A percentile compares a stretch with the other conserved stretches of the same genome.
Evolutionary conservation across 2,113 vertebrate genomes (phyloP).

Genomic region (Neopipo cinnamomea): DNA sequence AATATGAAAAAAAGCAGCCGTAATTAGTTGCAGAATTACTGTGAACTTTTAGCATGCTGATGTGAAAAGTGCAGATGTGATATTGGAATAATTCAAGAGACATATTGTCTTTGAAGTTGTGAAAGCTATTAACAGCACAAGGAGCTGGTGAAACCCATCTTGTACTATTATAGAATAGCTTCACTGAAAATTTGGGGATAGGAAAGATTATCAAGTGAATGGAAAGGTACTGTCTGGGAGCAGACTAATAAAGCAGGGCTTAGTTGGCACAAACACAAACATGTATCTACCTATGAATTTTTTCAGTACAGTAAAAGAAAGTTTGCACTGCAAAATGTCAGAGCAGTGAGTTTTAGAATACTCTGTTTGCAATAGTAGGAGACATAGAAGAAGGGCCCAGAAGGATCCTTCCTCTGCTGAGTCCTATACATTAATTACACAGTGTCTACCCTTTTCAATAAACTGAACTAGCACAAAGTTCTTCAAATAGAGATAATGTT

Average conservation of each 20-base stretch:
- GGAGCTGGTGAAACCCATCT: rapidly evolving
- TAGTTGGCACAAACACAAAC: neutral
- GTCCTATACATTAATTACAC: neutral
- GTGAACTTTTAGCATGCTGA: neutral
- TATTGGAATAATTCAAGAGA: neutral
- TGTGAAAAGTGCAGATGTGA: neutral
- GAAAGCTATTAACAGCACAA: neutral
- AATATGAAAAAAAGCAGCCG: neutral
- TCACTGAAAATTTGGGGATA: neutral
- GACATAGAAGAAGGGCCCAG: neutral
- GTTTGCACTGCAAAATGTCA: rapidly evolving
- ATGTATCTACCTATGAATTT: neutral
- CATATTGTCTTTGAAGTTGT: neutral
- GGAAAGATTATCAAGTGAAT: neutral
- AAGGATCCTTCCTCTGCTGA: neutral
- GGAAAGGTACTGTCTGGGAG: neutral
- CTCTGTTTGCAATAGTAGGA: neutral
- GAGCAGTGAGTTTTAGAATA: neutral
- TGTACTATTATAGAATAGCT: neutral
- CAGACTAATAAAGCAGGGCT: neutral
- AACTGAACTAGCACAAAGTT: neutral
- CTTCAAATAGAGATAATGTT: neutral
- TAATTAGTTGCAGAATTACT: neutral
- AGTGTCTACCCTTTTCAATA: neutral
- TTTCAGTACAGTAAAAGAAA: neutral